Evolutionary conservation across 2,113 vertebrate species (phyloP).

Genomic region (Poeciliopsis turrubarensis): DNA sequence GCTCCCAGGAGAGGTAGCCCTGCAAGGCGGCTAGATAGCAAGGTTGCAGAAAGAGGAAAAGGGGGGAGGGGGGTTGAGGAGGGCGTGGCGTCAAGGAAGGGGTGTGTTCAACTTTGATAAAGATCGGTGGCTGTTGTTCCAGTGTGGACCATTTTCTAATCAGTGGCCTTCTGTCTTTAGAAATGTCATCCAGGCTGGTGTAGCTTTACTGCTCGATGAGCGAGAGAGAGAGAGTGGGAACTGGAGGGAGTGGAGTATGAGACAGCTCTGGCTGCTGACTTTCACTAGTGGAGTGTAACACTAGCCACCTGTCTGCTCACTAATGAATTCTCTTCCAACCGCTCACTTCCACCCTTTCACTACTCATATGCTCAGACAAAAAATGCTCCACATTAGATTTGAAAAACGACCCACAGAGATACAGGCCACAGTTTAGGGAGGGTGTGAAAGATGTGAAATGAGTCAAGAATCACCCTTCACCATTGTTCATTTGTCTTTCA

Average conservation of each 20-base stretch:
- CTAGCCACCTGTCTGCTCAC: constrained; percentile 79
- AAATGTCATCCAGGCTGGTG: constrained; percentile 74
- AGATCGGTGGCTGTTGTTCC: constrained; percentile 81
- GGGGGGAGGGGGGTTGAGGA: constrained; percentile 15
- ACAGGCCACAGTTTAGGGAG: constrained; percentile 17
- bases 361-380: constrained; percentile 22
- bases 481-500: neutral
- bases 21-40: constrained; percentile 79
- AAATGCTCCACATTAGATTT: constrained; percentile 45
- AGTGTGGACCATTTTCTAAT: constrained; percentile 82
- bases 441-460: neutral
- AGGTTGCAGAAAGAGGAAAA: constrained; percentile 61
- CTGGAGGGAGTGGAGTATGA: constrained; percentile 31
- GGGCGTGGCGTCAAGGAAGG: neutral
- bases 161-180: constrained; percentile 75
- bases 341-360: constrained; percentile 63
- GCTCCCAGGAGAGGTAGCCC: constrained; percentile 79
- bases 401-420: constrained; percentile 36
- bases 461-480: neutral
- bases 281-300: constrained; percentile 77
- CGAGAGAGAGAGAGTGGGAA: constrained; percentile 3
- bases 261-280: constrained; percentile 68
- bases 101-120: constrained; percentile 78
- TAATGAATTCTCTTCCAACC: constrained; percentile 82
- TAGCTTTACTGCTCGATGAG: constrained; percentile 62